Evolutionary conservation across 2,113 vertebrate genomes (phyloP), one percentile per base, ranked within the genome.

Genomic region (Phalacrocorax aristotelis): DNA sequence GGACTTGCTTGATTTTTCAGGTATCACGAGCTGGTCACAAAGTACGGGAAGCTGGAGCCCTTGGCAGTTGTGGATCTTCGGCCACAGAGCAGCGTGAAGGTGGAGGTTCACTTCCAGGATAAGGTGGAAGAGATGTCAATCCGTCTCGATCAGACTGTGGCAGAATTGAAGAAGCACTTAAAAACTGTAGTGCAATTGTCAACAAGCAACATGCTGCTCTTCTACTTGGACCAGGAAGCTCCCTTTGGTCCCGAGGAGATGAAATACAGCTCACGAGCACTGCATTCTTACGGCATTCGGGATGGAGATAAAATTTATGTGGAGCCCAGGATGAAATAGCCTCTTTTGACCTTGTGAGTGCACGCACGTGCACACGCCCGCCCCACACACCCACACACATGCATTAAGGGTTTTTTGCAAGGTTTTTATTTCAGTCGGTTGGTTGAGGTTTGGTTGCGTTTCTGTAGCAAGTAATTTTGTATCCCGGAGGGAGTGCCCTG

Each of bases 241-340:
- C 98, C 99, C 12, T 95, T 99, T 17, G 99, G 99, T 61, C 99
- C 99, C 0, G 99, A 99, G 96, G 99, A 99, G 97, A 96, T 99
- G 98, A 99, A 98, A 94, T 99, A 98, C 87, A 98, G 98, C 96
- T 98, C 97, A 4, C 98, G 99, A 64, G 99, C 99, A 0, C 98
- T 99, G 83, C 99, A 99, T 82, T 99, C 99, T 26, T 99, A 99
- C 42, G 98, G 98, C 96, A 99, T 99, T 91, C 98, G 98, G 36
- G 99, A 99, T 85, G 99, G 99, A 32, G 99, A 99, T 70, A 99
- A 99, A 98, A 99, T 99, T 76, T 98, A 98, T 4, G 99, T 99
- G 68, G 99, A 99, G 92, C 98, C 98, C 78, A 99, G 98, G 92
- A 98, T 97, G 85, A 99, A 99, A 96, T 99, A 98, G 93, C 98